These are phyloP conservation scores for Tetranychus truncatus DNA, from an alignment of 2,888 invertebrate genomes.

Conservation along the genomic window DNA sequence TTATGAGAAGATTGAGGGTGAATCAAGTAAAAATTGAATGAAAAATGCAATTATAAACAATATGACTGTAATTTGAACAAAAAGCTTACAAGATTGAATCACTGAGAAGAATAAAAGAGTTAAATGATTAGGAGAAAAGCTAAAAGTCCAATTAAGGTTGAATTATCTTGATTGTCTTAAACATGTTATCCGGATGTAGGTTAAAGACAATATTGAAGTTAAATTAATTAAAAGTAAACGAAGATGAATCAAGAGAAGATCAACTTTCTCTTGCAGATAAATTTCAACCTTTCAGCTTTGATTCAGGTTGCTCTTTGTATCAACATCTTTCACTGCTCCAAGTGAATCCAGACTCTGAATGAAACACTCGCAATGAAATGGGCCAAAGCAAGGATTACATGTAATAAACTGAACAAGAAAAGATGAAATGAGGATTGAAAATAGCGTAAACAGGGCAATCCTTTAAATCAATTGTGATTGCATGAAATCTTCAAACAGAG, in stretches of 20 bases:
- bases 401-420: not conserved
- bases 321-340: too few relatives aligned
- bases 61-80: not conserved
- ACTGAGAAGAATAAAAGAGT: not conserved
- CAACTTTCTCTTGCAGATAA: too few relatives aligned
- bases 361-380: too few relatives aligned
- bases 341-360: too few relatives aligned
- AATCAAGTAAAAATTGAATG: not conserved
- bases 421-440: not conserved
- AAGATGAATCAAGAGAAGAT: too few relatives aligned
- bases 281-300: too few relatives aligned
- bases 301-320: too few relatives aligned
- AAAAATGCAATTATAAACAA: too few relatives aligned
- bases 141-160: not conserved
- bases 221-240: not conserved
- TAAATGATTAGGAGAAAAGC: not conserved
- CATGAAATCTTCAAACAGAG: not conserved
- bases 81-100: not conserved
- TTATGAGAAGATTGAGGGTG: not conserved
- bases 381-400: too few relatives aligned
- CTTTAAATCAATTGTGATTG: not conserved
- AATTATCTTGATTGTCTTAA: not conserved
- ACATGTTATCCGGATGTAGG: not conserved
- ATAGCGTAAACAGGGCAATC: not conserved
- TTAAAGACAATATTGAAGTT: not conserved